Conservation (phyloP, 2,113 vertebrate genomes). For the Plotosus lineatus region DNA sequence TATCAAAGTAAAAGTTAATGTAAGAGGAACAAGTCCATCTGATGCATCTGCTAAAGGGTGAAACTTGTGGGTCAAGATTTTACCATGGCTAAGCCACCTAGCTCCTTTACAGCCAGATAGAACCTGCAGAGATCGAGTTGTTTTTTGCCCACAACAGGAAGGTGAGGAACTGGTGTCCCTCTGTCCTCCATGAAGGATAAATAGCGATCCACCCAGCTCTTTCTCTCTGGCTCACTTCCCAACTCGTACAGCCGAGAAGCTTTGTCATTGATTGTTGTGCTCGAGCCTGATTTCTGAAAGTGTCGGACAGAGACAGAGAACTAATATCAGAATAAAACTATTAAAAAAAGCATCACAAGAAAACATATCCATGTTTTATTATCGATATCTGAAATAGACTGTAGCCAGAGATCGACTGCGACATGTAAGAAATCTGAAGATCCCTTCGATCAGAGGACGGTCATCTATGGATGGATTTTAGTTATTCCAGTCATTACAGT, state of each 20-base stretch:
- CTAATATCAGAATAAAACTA: neutral
- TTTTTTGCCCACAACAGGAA: slow-evolving; percentile 90
- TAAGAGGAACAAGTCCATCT: neutral
- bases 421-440: neutral
- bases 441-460: neutral
- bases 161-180: slow-evolving; percentile 81
- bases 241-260: slow-evolving; percentile 88
- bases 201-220: slow-evolving; percentile 89
- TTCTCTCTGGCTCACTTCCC: slow-evolving; percentile 84
- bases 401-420: neutral
- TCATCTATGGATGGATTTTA: neutral
- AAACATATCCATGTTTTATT: neutral
- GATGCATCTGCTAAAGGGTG: neutral
- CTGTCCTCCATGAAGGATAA: slow-evolving; percentile 92
- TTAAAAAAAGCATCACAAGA: neutral
- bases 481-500: neutral
- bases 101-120: slow-evolving; percentile 86
- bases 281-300: slow-evolving; percentile 81
- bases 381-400: neutral
- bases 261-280: slow-evolving; percentile 85
- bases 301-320: neutral
- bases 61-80: slow-evolving; percentile 25
- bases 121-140: slow-evolving; percentile 91
- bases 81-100: slow-evolving; percentile 93
- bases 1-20: neutral